Evolutionary conservation across 2,888 invertebrate species (phyloP).

Genomic region (Protophormia terraenovae): DNA sequence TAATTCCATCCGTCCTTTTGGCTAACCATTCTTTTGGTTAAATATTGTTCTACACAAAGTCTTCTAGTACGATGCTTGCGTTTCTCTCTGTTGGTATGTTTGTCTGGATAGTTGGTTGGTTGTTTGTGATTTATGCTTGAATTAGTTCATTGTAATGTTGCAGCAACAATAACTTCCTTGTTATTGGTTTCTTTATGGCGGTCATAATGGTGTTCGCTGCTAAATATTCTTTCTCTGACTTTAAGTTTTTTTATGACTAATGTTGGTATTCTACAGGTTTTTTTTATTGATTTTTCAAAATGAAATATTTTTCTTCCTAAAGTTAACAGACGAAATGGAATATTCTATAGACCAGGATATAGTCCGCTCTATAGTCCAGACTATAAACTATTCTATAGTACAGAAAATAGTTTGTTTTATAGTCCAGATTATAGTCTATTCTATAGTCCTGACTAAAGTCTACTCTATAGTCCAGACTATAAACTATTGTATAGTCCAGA

Average conservation of each 20-base stretch:
- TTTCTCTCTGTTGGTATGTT: background rate
- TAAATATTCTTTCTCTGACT: background rate
- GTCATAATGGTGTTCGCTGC: background rate
- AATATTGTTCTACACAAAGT: background rate
- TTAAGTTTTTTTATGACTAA: background rate
- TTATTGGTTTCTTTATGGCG: slow-evolving; percentile 41
- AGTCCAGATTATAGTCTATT: no score
- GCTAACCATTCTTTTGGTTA: background rate
- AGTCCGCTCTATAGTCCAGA: no score
- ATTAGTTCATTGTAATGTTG: slow-evolving; percentile 35
- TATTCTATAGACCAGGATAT: no score
- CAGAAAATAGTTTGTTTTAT: no score
- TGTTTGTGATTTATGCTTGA: slow-evolving; percentile 28
- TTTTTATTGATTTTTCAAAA: background rate
- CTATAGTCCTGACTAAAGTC: no score
- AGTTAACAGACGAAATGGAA: no score
- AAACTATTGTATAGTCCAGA: no score
- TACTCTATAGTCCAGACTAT: no score
- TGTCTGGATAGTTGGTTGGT: background rate
- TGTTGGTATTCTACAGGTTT: background rate
- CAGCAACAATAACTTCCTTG: slow-evolving; percentile 46
- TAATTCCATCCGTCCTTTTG: background rate
- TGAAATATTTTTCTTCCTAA: no score
- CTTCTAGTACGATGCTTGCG: no score
- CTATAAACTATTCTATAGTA: no score